A percentile compares a stretch with the other conserved stretches of the same genome.
Conservation (phyloP, 2,797 vertebrate species). For the Mormyrus proboscirostris region DNA sequence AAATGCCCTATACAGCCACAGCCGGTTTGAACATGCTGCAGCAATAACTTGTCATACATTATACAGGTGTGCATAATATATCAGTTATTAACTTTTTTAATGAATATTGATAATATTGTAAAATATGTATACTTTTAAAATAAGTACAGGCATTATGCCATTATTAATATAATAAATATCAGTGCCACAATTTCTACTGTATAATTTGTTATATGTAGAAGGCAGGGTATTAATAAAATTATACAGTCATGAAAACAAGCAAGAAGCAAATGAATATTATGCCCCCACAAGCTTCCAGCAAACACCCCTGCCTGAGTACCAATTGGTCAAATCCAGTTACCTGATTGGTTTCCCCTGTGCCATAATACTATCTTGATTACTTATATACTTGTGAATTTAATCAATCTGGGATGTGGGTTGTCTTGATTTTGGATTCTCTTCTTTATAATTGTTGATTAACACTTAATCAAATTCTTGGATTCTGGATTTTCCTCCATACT, state of each 20-base stretch:
- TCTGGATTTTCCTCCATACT: background rate
- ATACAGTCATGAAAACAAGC: background rate
- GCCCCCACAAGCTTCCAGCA: background rate
- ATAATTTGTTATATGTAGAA: background rate
- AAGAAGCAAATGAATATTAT: background rate
- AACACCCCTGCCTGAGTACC: background rate
- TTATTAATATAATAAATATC: background rate
- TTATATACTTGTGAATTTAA: background rate
- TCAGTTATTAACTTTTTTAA: background rate
- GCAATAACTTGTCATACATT: background rate
- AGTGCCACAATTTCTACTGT: background rate
- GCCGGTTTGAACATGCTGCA: background rate
- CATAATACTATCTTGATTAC: background rate
- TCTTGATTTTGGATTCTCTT: background rate
- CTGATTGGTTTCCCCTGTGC: background rate
- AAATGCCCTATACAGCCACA: background rate
- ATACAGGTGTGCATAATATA: background rate
- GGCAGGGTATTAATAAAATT: background rate
- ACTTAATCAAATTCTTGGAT: background rate
- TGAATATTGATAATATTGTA: background rate
- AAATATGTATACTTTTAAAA: background rate
- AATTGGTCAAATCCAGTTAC: background rate
- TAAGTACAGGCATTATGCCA: background rate
- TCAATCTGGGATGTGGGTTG: background rate
- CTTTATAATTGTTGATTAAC: background rate